These are phyloP conservation scores for Mythimna pallens DNA, from an alignment of 2,888 invertebrate genomes.

Conservation along the genomic window DNA sequence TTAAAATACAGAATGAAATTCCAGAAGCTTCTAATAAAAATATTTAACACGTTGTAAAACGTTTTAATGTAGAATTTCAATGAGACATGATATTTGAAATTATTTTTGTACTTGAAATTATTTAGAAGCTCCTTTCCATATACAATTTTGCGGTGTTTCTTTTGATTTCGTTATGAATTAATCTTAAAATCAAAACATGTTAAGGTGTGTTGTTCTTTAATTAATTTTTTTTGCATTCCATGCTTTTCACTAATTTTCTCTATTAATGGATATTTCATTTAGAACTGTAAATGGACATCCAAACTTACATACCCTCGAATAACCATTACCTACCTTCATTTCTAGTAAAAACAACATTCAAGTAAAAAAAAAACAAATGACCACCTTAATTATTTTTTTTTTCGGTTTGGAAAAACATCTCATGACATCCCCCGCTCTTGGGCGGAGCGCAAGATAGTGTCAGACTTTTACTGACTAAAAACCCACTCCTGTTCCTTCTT, in stretches of 20 bases:
- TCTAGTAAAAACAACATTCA: too few species aligned
- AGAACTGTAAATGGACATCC: not conserved
- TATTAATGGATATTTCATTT: not conserved
- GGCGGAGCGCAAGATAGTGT: too few species aligned
- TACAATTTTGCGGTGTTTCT: not conserved
- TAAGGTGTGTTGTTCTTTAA: not conserved
- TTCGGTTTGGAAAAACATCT: too few species aligned
- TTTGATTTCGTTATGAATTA: not conserved
- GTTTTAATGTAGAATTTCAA: slow-evolving; percentile 17
- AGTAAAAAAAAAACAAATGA: too few species aligned
- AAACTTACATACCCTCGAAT: not conserved
- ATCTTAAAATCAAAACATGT: not conserved
- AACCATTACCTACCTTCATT: too few species aligned
- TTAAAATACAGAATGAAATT: slow-evolving; percentile 24
- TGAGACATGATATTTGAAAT: not conserved
- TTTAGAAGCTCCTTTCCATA: not conserved
- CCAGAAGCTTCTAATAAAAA: slow-evolving; percentile 8
- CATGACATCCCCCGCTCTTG: too few species aligned
- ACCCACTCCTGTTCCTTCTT: too few species aligned
- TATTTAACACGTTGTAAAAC: slow-evolving; percentile 19
- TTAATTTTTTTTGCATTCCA: not conserved
- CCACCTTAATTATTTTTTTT: too few species aligned
- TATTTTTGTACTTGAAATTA: not conserved
- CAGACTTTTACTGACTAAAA: too few species aligned
- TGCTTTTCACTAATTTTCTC: not conserved